Conservation (phyloP, 2,113 vertebrate species). For the Conger conger region DNA sequence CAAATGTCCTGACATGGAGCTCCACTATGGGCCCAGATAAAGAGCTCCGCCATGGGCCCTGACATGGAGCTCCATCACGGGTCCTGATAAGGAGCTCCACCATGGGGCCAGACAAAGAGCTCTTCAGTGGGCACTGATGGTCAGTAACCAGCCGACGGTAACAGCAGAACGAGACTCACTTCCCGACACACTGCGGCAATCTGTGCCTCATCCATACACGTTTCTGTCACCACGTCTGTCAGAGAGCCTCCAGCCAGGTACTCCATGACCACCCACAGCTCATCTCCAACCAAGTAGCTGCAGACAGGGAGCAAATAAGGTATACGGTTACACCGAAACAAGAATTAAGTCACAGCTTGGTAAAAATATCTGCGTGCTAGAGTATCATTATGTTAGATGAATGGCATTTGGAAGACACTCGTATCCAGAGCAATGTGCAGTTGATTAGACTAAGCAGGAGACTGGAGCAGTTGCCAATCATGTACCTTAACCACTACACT, state of each 20-base stretch:
- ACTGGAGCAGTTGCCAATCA: too few relatives aligned
- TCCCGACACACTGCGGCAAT: constrained; percentile 95
- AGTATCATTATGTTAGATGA: too few relatives aligned
- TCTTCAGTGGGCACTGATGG: neutral
- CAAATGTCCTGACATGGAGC: neutral
- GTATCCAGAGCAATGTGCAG: too few relatives aligned
- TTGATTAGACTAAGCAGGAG: too few relatives aligned
- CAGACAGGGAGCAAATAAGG: constrained; percentile 30
- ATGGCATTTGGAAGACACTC: too few relatives aligned
- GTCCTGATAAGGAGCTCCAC: too few relatives aligned
- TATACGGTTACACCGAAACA: neutral
- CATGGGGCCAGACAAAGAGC: too few relatives aligned
- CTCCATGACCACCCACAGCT: constrained; percentile 99
- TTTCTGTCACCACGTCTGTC: constrained; percentile 94
- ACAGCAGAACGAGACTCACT: constrained; percentile 63
- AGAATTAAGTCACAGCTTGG: neutral
- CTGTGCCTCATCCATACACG: constrained; percentile 96
- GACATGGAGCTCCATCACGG: neutral
- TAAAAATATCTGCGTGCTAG: neutral
- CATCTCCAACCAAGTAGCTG: constrained; percentile 95
- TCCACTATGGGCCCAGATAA: neutral
- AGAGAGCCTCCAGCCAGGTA: constrained; percentile 95
- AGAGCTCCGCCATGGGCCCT: too few relatives aligned
- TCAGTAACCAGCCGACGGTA: neutral
- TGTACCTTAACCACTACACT: too few relatives aligned